These are phyloP conservation scores for Pachycephus smyrnensis DNA, from an alignment of 2,888 invertebrate genomes.

Conservation along the genomic window DNA sequence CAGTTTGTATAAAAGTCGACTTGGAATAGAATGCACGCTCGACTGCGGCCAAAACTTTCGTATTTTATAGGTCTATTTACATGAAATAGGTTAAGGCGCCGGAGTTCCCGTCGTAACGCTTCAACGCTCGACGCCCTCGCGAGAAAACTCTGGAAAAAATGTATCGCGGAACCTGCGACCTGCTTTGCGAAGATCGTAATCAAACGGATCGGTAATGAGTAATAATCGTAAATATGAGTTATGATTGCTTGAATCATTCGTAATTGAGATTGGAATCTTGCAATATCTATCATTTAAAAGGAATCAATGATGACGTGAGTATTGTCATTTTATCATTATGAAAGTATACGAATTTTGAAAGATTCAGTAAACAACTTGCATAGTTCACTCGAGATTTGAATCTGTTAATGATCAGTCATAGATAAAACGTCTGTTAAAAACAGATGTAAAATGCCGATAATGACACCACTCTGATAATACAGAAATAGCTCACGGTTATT, in stretches of 20 bases:
- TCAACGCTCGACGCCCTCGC: neutral
- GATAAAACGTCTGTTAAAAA: neutral
- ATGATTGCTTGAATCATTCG: neutral
- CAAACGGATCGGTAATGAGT: neutral
- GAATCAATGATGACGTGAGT: too few species aligned
- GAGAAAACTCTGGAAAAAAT: neutral
- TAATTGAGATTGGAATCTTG: too few species aligned
- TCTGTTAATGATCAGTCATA: neutral
- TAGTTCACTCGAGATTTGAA: neutral
- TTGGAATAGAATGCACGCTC: neutral
- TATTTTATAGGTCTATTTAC: slow-evolving; percentile 9
- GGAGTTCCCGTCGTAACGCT: neutral
- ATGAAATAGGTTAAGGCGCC: slow-evolving; percentile 9
- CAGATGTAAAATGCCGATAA: neutral
- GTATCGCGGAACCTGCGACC: neutral
- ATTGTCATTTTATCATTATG: too few species aligned
- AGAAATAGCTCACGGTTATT: neutral
- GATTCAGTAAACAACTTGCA: neutral
- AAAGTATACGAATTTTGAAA: neutral
- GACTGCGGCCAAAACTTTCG: neutral
- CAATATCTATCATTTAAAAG: too few species aligned
- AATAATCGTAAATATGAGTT: neutral
- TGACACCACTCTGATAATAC: neutral
- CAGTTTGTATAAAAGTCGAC: neutral
- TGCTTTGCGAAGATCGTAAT: neutral